Percentiles rank a stretch among this genome's conserved stretches.
These are phyloP conservation scores for Nemoura dubitans DNA, from an alignment of 2,888 invertebrate genomes.

Conservation along the genomic window DNA sequence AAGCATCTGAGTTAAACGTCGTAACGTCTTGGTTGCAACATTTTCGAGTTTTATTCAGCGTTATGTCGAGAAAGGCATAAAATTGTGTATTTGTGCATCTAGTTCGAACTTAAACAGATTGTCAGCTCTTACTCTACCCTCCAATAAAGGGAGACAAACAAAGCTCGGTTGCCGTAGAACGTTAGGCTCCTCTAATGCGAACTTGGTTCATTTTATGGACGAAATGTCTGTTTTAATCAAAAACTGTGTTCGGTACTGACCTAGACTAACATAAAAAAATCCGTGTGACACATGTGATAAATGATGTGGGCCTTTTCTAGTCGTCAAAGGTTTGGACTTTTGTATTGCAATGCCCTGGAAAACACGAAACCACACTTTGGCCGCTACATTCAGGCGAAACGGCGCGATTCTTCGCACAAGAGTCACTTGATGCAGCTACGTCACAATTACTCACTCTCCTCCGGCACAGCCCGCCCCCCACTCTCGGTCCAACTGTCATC, in stretches of 20 bases:
- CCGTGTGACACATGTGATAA: slow-evolving; percentile 23
- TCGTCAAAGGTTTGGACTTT: slow-evolving; percentile 15
- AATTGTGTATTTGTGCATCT: too few relatives aligned
- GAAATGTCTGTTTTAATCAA: background rate
- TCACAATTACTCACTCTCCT: background rate
- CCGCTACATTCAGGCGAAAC: background rate
- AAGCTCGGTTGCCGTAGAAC: background rate
- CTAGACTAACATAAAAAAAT: background rate
- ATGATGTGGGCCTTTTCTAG: background rate
- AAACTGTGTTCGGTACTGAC: background rate
- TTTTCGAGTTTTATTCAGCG: too few relatives aligned
- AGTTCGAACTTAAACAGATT: too few relatives aligned
- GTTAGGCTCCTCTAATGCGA: background rate
- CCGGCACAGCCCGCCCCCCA: background rate
- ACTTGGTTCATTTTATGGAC: background rate
- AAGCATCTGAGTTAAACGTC: too few relatives aligned
- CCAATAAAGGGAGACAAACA: too few relatives aligned
- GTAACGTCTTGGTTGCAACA: too few relatives aligned
- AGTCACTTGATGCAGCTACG: background rate
- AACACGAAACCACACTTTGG: slow-evolving; percentile 34
- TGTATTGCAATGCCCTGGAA: background rate
- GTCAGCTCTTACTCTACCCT: too few relatives aligned
- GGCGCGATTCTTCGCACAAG: slow-evolving; percentile 13
- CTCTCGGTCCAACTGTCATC: background rate
- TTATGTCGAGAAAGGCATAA: too few relatives aligned